phyloP scores from a whole-genome alignment of 2,113 vertebrate genomes.

The Xerus inauris region DNA sequence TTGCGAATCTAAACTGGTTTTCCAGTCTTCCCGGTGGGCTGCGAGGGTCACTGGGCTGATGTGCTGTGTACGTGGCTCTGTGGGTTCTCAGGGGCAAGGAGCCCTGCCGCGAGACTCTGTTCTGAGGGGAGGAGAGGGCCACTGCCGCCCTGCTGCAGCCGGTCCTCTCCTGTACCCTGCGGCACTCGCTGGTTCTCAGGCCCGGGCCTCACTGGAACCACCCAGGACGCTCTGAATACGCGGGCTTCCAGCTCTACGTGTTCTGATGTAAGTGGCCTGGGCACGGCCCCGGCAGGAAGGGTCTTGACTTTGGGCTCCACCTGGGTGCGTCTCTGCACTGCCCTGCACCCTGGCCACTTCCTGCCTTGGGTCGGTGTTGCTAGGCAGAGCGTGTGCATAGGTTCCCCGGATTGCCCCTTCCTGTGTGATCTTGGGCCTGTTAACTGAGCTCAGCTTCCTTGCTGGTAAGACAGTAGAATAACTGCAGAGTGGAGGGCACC shows the following conservation, averaged over 20 bases:
- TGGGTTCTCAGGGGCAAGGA: conserved; percentile 76
- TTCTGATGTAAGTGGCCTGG: not conserved
- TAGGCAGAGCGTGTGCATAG: not conserved
- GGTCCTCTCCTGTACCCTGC: not conserved
- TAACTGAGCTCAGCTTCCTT: not conserved
- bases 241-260: not conserved
- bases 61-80: conserved; percentile 74
- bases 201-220: not conserved
- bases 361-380: not conserved
- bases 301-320: not conserved
- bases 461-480: rapidly evolving
- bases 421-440: not conserved
- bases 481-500: too few species aligned
- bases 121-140: conserved; percentile 22
- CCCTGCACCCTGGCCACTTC: not conserved
- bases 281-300: too few species aligned
- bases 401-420: not conserved
- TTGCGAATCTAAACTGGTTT: conserved; percentile 87
- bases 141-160: not conserved
- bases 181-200: not conserved
- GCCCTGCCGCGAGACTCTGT: conserved; percentile 53
- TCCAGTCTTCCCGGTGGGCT: conserved; percentile 84
- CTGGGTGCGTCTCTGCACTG: not conserved
- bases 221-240: not conserved
- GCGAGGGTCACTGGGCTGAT: conserved; percentile 68